phyloP scores from a whole-genome alignment of 2,888 invertebrate species.

The Orchestes rusci region DNA sequence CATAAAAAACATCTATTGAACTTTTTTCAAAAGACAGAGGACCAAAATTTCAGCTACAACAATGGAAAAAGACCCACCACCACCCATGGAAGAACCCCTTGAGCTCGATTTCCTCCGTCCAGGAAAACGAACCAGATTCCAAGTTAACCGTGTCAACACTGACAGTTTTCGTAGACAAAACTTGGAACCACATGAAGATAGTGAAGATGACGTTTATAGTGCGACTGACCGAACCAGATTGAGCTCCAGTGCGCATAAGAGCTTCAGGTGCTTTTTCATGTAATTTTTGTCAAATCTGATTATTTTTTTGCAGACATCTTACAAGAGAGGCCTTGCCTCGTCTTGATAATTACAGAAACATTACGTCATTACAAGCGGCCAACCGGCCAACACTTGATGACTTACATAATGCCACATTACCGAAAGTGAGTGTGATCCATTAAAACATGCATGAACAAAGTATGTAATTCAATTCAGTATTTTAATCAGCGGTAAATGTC shows the following conservation, averaged over 20 bases:
- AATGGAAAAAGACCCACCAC: no score
- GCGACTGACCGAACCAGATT: constrained; percentile 44
- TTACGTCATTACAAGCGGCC: constrained; percentile 80
- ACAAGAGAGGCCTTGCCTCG: constrained; percentile 82
- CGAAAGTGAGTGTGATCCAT: constrained; percentile 56
- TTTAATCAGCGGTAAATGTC: constrained; percentile 25
- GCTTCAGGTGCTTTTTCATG: constrained; percentile 55
- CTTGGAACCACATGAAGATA: constrained; percentile 33
- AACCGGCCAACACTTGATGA: constrained; percentile 84
- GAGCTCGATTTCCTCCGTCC: constrained; percentile 33
- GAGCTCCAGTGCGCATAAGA: constrained; percentile 56
- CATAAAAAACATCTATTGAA: no score
- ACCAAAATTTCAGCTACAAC: no score
- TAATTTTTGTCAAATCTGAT: neutral
- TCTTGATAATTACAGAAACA: constrained; percentile 83
- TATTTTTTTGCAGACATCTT: constrained; percentile 55
- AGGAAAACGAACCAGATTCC: constrained; percentile 50
- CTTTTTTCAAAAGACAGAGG: no score
- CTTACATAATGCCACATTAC: constrained; percentile 74
- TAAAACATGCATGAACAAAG: no score
- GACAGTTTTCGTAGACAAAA: constrained; percentile 40
- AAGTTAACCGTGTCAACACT: constrained; percentile 55
- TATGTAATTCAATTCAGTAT: constrained; percentile 5
- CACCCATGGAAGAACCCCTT: constrained; percentile 3
- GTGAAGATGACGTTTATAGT: constrained; percentile 45